phyloP scores from a whole-genome alignment of 64 coral and sea anemone species.

The Montipora capricornis region DNA sequence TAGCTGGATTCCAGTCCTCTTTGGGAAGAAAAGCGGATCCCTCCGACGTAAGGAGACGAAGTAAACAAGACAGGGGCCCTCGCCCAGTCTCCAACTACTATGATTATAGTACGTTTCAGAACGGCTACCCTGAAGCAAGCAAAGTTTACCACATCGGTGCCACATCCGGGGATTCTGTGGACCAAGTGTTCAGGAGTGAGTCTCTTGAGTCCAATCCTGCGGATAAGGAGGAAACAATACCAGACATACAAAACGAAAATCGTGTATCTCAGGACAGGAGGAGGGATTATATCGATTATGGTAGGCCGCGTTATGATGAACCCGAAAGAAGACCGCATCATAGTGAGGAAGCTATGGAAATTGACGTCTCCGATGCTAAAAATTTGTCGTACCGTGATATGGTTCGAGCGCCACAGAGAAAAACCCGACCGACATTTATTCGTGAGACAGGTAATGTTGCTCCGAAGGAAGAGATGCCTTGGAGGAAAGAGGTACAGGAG shows the following conservation, averaged over 20 bases:
- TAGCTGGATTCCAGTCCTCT: not conserved
- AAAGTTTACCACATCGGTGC: not conserved
- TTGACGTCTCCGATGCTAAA: constrained; percentile 38
- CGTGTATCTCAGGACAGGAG: not conserved
- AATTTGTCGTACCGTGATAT: constrained; percentile 39
- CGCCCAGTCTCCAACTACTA: constrained; percentile 66
- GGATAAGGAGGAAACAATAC: constrained; percentile 3
- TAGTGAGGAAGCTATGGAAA: constrained; percentile 11
- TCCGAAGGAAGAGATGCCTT: constrained; percentile 29
- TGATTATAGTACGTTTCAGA: constrained; percentile 50
- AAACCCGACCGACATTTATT: constrained; percentile 23
- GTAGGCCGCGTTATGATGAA: not conserved
- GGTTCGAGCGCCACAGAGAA: constrained; percentile 21
- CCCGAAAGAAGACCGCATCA: not conserved
- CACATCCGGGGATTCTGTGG: not conserved
- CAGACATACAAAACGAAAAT: not conserved
- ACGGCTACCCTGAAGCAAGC: not conserved
- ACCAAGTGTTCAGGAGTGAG: not conserved
- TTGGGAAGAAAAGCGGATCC: not conserved
- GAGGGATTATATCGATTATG: constrained; percentile 23
- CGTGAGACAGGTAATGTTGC: not conserved
- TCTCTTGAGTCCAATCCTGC: not conserved
- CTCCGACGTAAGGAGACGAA: not conserved
- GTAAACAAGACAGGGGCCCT: constrained; percentile 1
- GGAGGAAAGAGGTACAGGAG: constrained; percentile 33